Evolutionary conservation across 2,888 invertebrate genomes (phyloP), one percentile per base, ranked within the genome.

Genomic region (Diplolepis rosae): DNA sequence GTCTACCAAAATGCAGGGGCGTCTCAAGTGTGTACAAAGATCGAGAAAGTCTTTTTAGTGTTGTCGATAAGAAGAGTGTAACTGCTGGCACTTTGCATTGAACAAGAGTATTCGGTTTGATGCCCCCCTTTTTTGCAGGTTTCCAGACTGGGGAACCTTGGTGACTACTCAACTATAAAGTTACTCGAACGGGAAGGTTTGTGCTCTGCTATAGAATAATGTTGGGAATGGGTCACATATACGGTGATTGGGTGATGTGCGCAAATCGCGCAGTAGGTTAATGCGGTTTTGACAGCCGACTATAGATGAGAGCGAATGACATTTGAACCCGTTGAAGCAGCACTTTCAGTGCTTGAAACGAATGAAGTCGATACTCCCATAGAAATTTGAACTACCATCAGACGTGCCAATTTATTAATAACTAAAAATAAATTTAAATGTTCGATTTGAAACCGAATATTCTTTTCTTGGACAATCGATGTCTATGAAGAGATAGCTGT

Each of bases 251-350:
- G 39, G 7, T 39, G 61, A 61, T 61, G 39, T 35, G 61, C 61
- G 39, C 61, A 61, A 61, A 61, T 61, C 61, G 39, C 39, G 61
- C 61, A 61, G 61, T 61, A 61, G 61, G 39, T 61, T 61, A 61
- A 61, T 61, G 61, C 61, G 61, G 61, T 61, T 61, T 61, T 61
- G 61, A 39, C 61, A 61, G 61, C 61, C 61, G 61, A 39, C 39
- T 61, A 61, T 35, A n/a, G 35, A 30, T 30, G 61, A 61, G 61
- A 61, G 61, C 35, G 61, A 6, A 27, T 3, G n/a, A n/a, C n/a
- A 39, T 39, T 61, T 13, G 35, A 35, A 61, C 35, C 22, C 61
- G 39, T 39, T 61, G 61, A 39, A 61, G 39, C 39, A 61, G 39
- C 61, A 61, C 39, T 35, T 61, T 61, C n/a, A 39, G 32, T 39